These are phyloP conservation scores for Sternarchorhynchus goeldii DNA, from an alignment of 2,797 vertebrate species.

Conservation along the genomic window DNA sequence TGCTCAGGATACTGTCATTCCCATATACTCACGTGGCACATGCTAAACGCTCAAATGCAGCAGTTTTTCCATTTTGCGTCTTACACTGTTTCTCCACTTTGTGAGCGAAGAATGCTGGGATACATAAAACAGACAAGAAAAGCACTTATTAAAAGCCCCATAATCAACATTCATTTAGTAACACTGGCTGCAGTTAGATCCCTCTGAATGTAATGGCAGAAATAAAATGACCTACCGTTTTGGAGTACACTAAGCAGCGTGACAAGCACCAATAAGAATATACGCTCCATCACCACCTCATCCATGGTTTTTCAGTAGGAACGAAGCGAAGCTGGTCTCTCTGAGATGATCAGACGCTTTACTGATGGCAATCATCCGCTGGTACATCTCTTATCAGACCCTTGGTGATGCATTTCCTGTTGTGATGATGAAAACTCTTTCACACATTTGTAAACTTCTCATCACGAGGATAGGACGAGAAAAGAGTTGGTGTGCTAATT, in stretches of 20 bases:
- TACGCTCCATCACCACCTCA: conserved; percentile 76
- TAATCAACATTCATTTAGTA: neutral
- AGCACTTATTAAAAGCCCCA: neutral
- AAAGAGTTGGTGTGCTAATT: too few species aligned
- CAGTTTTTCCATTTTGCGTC: conserved; percentile 61
- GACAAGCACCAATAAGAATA: conserved; percentile 85
- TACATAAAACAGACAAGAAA: conserved; percentile 23
- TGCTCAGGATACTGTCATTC: neutral
- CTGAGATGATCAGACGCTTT: neutral
- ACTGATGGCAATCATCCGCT: neutral
- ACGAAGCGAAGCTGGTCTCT: neutral
- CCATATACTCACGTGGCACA: conserved; percentile 90
- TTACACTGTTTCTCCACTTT: conserved; percentile 90
- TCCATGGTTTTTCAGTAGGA: conserved; percentile 73
- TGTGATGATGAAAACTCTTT: neutral
- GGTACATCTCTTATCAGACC: neutral
- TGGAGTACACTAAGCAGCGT: conserved; percentile 91
- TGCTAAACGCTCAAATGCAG: conserved; percentile 84
- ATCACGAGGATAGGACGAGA: too few species aligned
- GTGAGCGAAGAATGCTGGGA: conserved; percentile 85
- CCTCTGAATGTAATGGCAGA: neutral
- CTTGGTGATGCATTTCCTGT: conserved; percentile 19
- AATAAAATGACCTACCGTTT: conserved; percentile 80
- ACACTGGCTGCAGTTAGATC: neutral
- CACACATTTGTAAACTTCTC: too few species aligned